Conservation (phyloP, 2,113 vertebrate genomes). For the Centropus bengalensis region DNA sequence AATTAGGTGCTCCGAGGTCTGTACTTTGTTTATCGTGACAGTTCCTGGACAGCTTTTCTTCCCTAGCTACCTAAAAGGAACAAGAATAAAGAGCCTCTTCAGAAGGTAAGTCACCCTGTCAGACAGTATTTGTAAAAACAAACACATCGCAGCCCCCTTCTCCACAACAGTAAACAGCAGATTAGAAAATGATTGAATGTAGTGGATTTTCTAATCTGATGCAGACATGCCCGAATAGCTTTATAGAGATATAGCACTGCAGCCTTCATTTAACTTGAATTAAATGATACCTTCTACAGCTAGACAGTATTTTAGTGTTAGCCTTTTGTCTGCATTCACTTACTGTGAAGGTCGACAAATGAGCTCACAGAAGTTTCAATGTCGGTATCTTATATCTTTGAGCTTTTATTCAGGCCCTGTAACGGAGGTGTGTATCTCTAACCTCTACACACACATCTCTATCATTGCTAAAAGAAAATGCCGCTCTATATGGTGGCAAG, state of each 20-base stretch:
- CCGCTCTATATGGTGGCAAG: background rate
- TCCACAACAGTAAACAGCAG: conserved; percentile 22
- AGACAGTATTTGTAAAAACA: conserved; percentile 21
- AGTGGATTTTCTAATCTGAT: conserved; percentile 45
- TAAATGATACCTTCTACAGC: background rate
- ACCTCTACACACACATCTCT: background rate
- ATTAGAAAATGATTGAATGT: conserved; percentile 39
- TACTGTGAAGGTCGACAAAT: background rate
- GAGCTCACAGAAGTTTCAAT: background rate
- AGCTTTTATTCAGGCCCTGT: background rate
- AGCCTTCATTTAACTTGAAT: conserved; percentile 23
- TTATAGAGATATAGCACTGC: background rate
- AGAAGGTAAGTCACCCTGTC: conserved; percentile 28
- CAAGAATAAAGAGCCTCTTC: conserved; percentile 22
- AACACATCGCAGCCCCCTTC: background rate
- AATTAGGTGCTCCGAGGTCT: background rate
- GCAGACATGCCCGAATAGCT: conserved; percentile 19
- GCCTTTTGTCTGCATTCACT: background rate
- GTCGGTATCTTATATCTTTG: background rate
- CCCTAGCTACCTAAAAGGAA: background rate
- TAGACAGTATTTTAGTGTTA: background rate
- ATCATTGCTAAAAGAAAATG: background rate
- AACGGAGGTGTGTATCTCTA: background rate
- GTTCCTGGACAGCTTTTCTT: conserved; percentile 42
- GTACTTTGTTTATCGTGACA: background rate